Evolutionary conservation across 1,140 invertebrate genomes (phyloP).

Genomic region (Eupeodes corollae): DNA sequence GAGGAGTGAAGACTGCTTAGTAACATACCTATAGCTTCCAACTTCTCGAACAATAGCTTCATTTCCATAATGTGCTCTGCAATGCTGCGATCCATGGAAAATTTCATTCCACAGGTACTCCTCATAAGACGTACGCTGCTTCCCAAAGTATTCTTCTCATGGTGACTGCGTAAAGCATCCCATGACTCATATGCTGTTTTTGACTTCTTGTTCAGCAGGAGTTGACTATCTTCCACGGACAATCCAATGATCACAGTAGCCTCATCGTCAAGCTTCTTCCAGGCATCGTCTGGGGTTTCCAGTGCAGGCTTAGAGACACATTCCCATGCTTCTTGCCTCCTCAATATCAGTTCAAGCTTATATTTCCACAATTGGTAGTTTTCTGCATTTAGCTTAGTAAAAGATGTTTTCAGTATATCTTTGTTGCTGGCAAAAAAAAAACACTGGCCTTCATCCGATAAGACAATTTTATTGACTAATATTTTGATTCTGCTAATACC

Average conservation of each 20-base stretch:
- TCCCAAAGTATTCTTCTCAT: constrained; percentile 13
- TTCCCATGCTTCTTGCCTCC: constrained; percentile 5
- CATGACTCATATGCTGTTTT: constrained; percentile 8
- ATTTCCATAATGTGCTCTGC: too few species aligned
- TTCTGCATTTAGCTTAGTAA: constrained; percentile 1
- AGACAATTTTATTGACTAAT: too few species aligned
- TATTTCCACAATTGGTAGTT: constrained; percentile 9
- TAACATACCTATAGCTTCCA: too few species aligned
- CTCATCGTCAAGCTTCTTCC: constrained; percentile 5
- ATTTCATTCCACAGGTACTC: constrained; percentile 3
- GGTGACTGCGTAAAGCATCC: constrained; percentile 8
- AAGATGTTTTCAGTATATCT: constrained; percentile 1
- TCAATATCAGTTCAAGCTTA: constrained; percentile 9
- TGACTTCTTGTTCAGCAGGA: constrained; percentile 5
- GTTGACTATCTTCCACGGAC: constrained; percentile 7
- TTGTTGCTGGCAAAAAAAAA: background rate
- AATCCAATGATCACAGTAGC: constrained; percentile 7
- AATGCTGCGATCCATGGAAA: constrained; percentile 9
- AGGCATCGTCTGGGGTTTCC: background rate
- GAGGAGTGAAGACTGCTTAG: too few species aligned
- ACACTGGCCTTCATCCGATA: too few species aligned
- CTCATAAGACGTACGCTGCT: too few species aligned
- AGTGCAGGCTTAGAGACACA: background rate
- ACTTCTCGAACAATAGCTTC: too few species aligned
- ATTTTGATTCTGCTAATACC: too few species aligned